phyloP scores from a whole-genome alignment of 2,797 vertebrate genomes.

The Pseudopleuronectes americanus region DNA sequence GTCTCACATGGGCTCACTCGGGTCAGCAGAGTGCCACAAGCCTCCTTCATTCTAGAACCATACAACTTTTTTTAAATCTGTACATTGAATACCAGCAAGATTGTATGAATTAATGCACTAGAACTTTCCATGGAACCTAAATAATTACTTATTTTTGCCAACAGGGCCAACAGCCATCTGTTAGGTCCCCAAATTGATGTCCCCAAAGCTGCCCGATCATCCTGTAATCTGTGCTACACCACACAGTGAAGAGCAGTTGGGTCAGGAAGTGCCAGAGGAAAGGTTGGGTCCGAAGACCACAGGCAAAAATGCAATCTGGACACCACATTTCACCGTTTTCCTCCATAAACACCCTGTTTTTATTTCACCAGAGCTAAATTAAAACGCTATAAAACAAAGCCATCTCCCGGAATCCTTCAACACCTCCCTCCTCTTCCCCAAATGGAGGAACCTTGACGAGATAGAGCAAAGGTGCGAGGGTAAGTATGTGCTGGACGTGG shows the following conservation, averaged over 20 bases:
- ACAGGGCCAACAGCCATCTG: conserved; percentile 22
- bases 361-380: conserved; percentile 50
- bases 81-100: conserved; percentile 8
- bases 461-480: conserved; percentile 29
- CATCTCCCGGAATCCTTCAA: conserved; percentile 55
- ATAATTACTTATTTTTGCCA: conserved; percentile 22
- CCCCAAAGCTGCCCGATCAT: conserved; percentile 32
- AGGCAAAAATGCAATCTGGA: conserved; percentile 61
- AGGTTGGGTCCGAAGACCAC: conserved; percentile 22
- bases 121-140: conserved; percentile 18
- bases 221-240: conserved; percentile 45
- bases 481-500: conserved; percentile 18
- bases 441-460: conserved; percentile 43
- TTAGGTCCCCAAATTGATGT: conserved; percentile 22
- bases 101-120: conserved; percentile 11
- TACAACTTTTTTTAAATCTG: neutral
- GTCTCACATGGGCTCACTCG: too few relatives aligned
- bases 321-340: conserved; percentile 58
- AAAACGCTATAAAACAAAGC: conserved; percentile 65
- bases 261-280: conserved; percentile 31
- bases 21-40: conserved; percentile 1
- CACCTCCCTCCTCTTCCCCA: conserved; percentile 31
- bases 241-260: conserved; percentile 39
- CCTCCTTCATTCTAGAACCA: conserved; percentile 11
- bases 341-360: conserved; percentile 37